phyloP scores from a whole-genome alignment of 2,113 vertebrate genomes.

The Argyrosomus japonicus region DNA sequence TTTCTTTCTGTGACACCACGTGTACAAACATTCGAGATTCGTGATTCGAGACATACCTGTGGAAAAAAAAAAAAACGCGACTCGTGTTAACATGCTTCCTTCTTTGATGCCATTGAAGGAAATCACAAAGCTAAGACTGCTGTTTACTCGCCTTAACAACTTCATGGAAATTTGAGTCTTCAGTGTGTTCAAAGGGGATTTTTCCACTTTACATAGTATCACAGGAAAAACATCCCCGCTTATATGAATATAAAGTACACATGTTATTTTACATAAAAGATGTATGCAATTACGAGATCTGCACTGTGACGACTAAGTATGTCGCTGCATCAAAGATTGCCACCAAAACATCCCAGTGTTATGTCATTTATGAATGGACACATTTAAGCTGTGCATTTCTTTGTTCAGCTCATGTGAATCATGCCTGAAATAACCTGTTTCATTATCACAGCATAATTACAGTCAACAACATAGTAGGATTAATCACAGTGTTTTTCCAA shows the following conservation, averaged over 20 bases:
- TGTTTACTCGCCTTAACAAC: conserved; percentile 18
- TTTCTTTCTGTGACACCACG: background rate
- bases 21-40: background rate
- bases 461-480: conserved; percentile 62
- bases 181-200: conserved; percentile 16
- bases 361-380: background rate
- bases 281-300: background rate
- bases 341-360: background rate
- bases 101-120: conserved; percentile 48
- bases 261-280: background rate
- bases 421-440: conserved; percentile 52
- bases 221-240: background rate
- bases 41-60: background rate
- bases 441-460: conserved; percentile 57
- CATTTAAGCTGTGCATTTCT: background rate
- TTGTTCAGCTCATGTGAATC: conserved; percentile 32
- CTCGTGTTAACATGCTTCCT: conserved; percentile 16
- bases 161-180: conserved; percentile 10
- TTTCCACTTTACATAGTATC: conserved; percentile 28
- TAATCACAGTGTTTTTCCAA: conserved; percentile 67
- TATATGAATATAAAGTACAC: conserved; percentile 9
- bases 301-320: background rate
- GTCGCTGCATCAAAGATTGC: background rate
- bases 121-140: conserved; percentile 25
- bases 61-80: background rate